Percentiles rank a stretch among this genome's conserved stretches.
Evolutionary conservation across 2,113 vertebrate genomes (phyloP).

Genomic region (Sturnira hondurensis): DNA sequence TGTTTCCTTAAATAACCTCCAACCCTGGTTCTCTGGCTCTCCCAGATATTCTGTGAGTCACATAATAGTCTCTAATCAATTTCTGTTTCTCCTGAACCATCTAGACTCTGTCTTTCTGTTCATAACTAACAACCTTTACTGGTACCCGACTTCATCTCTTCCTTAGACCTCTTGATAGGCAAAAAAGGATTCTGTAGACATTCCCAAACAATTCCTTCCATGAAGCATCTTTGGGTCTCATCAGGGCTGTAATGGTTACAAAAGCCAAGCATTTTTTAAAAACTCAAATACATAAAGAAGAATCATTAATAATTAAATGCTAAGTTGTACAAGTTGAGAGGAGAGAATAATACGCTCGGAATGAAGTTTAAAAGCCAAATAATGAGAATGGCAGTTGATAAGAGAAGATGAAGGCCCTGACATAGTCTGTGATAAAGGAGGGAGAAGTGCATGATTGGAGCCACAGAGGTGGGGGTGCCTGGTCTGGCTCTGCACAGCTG

Average conservation of each 20-base stretch:
- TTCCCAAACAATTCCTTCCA: background rate
- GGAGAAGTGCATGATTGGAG: background rate
- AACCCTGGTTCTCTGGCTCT: background rate
- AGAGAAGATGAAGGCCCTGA: background rate
- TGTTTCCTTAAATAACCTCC: background rate
- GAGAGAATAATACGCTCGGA: background rate
- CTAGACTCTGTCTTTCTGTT: background rate
- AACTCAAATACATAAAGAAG: background rate
- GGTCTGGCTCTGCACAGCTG: background rate
- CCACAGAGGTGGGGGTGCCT: background rate
- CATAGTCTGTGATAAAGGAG: too few relatives aligned
- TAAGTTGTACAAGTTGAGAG: background rate
- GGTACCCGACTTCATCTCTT: background rate
- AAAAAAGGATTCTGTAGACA: background rate
- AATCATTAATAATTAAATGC: background rate
- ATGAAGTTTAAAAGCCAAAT: background rate
- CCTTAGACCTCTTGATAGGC: background rate
- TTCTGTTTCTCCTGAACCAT: background rate
- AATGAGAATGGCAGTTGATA: background rate
- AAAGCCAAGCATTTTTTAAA: background rate
- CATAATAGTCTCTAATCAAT: background rate
- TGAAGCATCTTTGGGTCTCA: background rate
- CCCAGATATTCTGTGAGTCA: background rate
- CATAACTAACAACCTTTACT: background rate
- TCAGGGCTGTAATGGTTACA: background rate